Percentiles rank a stretch among this genome's conserved stretches.
Evolutionary conservation across 2,888 invertebrate genomes (phyloP).

Genomic region (Acleris literana): DNA sequence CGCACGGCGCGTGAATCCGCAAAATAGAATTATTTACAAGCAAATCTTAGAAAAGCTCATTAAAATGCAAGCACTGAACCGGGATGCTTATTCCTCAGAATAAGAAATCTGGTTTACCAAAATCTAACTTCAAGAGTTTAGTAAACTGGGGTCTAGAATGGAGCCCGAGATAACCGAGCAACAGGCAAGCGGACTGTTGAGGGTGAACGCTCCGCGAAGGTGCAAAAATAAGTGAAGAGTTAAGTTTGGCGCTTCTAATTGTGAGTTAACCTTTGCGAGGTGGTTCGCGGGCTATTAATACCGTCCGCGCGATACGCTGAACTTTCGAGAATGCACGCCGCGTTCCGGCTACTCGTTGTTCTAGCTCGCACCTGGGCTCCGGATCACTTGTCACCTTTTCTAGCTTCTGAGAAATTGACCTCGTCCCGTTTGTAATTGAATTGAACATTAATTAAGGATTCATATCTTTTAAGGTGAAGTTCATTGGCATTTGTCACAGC

Average conservation of each 20-base stretch:
- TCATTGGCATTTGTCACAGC: slow-evolving; percentile 24
- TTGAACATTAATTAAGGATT: no score
- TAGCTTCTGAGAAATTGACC: neutral
- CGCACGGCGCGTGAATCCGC: slow-evolving; percentile 41
- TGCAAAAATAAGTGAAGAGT: slow-evolving; percentile 73
- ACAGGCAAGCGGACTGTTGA: neutral
- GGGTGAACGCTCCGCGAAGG: slow-evolving; percentile 49
- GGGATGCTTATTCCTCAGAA: neutral
- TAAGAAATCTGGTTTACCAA: neutral
- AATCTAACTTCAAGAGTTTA: no score
- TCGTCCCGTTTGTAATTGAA: no score
- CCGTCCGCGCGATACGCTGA: slow-evolving; percentile 45
- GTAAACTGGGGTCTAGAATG: no score
- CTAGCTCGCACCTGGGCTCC: slow-evolving; percentile 38
- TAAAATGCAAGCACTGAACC: slow-evolving; percentile 33
- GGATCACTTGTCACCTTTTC: slow-evolving; percentile 23
- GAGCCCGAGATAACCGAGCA: no score
- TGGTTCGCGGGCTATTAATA: slow-evolving; percentile 67
- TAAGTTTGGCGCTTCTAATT: slow-evolving; percentile 77
- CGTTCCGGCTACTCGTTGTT: slow-evolving; percentile 39
- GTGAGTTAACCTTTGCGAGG: slow-evolving; percentile 74
- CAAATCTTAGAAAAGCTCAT: slow-evolving; percentile 37
- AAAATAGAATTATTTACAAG: slow-evolving; percentile 43
- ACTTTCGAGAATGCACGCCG: slow-evolving; percentile 61
- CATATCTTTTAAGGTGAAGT: slow-evolving; percentile 19